Evolutionary conservation across 2,113 vertebrate genomes (phyloP), one percentile per base, ranked within the genome.

Genomic region (Helogale parvula): DNA sequence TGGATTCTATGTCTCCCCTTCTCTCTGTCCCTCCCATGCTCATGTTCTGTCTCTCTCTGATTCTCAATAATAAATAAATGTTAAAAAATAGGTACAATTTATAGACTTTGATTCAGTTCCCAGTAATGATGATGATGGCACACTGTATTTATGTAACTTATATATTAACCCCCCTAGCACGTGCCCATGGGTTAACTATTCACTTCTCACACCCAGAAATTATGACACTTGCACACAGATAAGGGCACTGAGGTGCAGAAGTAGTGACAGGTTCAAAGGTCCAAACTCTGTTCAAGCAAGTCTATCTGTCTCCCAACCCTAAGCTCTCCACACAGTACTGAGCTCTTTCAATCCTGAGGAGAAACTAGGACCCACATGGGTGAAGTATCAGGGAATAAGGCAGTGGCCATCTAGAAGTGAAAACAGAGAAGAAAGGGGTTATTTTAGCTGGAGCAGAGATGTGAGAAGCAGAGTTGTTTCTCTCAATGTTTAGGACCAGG

Each of bases 271-370:
- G 10, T 95, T 50, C 35, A 31, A 23, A 79, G 77, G 6, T 38
- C 25, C 76, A 7, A 74, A 33, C 38, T 63, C 63, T 35, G 12
- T 4, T 57, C 47, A 50, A 17, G 9, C 41, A 33, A 2, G 12
- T 23, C n/a, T 11, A 0, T 45, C 63, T 72, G 25, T 38, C 45
- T 86, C 38, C 14, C 50, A 50, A 76, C 31, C 23, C 27, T 47
- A 13, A 0, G 16, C 21, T 66, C 2, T 66, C 12, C 27, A 41
- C 12, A 21, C 12, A 47, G 29, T 6, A 0, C 8, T 7, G 71
- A 80, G 52, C 74, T 15, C n/a, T 63, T 54, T 45, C 50, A 31
- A 1, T 38, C 4, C 29, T 3, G 17, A 6, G 52, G 25, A 63
- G 14, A 23, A 93, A 84, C 63, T 33, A 45, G 86, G 25, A 45